phyloP scores from a whole-genome alignment of 2,113 vertebrate species.

The Mormoops blainvillei region DNA sequence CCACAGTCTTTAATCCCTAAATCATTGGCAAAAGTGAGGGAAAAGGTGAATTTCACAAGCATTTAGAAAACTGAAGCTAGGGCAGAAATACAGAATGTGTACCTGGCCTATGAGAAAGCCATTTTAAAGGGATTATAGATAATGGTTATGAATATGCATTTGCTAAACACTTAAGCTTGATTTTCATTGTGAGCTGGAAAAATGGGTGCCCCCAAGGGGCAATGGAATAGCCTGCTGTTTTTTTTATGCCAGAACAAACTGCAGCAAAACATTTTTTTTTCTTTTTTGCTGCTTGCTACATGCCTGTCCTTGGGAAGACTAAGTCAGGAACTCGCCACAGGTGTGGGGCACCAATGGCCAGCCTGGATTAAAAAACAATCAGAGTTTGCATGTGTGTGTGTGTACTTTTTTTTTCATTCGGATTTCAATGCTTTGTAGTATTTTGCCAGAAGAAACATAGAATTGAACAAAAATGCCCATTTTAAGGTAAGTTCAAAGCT shows the following conservation, averaged over 20 bases:
- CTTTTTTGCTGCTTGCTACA: neutral
- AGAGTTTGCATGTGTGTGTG: neutral
- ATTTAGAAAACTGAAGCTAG: neutral
- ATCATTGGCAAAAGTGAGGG: slow-evolving; percentile 8
- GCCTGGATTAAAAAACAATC: neutral
- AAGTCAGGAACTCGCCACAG: neutral
- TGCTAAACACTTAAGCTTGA: slow-evolving; percentile 30
- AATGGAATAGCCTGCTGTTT: neutral
- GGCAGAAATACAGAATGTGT: slow-evolving; percentile 4
- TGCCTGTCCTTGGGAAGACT: slow-evolving; percentile 1
- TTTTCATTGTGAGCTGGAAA: slow-evolving; percentile 47
- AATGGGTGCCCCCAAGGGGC: neutral
- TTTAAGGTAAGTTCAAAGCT: neutral
- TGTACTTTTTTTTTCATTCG: neutral
- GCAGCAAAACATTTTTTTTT: neutral
- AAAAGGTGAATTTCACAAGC: neutral
- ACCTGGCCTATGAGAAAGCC: neutral
- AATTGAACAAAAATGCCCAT: neutral
- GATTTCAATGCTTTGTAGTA: neutral
- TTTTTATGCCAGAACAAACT: slow-evolving; percentile 29
- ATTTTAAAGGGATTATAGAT: neutral
- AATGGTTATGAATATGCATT: slow-evolving; percentile 38
- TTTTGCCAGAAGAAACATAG: neutral
- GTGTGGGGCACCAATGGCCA: neutral
- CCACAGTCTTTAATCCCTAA: neutral